Percentiles rank a stretch among this genome's conserved stretches.
These are phyloP conservation scores for Myotis pilosus DNA, from an alignment of 2,797 vertebrate genomes.

Conservation along the genomic window DNA sequence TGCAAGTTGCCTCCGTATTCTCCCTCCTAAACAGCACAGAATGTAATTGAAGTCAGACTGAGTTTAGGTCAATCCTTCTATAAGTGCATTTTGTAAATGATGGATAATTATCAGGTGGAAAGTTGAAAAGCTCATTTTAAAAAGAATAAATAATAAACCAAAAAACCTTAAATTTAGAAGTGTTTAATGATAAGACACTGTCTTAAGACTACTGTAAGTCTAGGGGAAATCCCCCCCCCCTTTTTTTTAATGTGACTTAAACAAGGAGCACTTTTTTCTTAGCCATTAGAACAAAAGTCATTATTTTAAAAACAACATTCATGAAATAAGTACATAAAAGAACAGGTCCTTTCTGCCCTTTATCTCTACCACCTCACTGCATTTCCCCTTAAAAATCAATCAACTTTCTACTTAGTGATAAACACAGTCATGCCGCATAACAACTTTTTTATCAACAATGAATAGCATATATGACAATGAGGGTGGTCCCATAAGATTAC, in stretches of 20 bases:
- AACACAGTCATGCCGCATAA: background rate
- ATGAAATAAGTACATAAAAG: background rate
- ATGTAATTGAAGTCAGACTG: background rate
- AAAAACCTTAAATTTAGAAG: background rate
- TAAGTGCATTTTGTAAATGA: background rate
- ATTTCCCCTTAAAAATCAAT: background rate
- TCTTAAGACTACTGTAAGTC: background rate
- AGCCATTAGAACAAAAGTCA: background rate
- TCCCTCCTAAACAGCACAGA: background rate
- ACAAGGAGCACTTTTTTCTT: background rate
- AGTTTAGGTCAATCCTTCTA: conserved; percentile 1
- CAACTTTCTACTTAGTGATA: background rate
- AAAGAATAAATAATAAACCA: background rate
- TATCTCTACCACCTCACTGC: background rate
- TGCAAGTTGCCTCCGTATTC: background rate
- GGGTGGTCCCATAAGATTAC: background rate
- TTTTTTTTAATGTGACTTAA: background rate
- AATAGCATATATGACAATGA: background rate
- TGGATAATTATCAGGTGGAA: background rate
- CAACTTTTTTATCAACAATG: background rate
- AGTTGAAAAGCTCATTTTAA: conserved; percentile 14
- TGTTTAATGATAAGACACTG: background rate
- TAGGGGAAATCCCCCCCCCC: background rate
- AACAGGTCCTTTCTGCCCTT: background rate
- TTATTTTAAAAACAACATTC: background rate